A percentile compares a stretch with the other conserved stretches of the same genome.
These are phyloP conservation scores for Poeciliopsis paucimaculata DNA, from an alignment of 2,797 vertebrate species.

Conservation along the genomic window DNA sequence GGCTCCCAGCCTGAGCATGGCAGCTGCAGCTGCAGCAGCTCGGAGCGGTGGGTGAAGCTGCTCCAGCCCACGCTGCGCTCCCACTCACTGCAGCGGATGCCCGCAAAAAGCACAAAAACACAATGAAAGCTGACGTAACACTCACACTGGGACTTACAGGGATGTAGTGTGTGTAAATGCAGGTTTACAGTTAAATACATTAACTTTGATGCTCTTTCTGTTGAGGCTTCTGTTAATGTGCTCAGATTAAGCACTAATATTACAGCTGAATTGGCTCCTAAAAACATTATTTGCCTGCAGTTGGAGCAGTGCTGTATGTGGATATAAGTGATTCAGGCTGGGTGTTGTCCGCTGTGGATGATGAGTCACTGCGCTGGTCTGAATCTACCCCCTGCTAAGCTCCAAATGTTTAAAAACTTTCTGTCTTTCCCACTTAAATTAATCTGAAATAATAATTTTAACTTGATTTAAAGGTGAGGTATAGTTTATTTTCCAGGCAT, in stretches of 20 bases:
- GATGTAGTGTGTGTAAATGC: not conserved
- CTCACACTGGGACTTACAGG: constrained; percentile 13
- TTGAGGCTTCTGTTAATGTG: not conserved
- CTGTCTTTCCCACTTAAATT: constrained; percentile 6
- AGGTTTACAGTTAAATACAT: not conserved
- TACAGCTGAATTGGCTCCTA: constrained; percentile 8
- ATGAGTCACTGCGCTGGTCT: constrained; percentile 39
- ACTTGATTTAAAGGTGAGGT: not conserved
- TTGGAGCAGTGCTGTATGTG: constrained; percentile 14
- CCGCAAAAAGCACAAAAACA: constrained; percentile 4
- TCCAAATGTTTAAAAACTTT: constrained; percentile 23
- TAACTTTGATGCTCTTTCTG: not conserved
- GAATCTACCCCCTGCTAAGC: constrained; percentile 8
- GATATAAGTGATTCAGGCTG: constrained; percentile 26
- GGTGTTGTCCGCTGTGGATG: constrained; percentile 37
- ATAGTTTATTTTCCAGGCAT: too few species aligned
- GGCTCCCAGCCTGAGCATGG: constrained; percentile 9
- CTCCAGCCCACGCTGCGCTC: constrained; percentile 56
- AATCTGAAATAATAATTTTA: not conserved
- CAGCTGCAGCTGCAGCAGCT: constrained; percentile 30
- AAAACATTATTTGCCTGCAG: constrained; percentile 6
- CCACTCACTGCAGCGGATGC: constrained; percentile 43
- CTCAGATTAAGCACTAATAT: not conserved
- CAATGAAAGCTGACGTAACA: constrained; percentile 40
- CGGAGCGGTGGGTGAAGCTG: constrained; percentile 47